Evolutionary conservation across 1,140 invertebrate genomes (phyloP).

Genomic region (Chironomus tepperi): DNA sequence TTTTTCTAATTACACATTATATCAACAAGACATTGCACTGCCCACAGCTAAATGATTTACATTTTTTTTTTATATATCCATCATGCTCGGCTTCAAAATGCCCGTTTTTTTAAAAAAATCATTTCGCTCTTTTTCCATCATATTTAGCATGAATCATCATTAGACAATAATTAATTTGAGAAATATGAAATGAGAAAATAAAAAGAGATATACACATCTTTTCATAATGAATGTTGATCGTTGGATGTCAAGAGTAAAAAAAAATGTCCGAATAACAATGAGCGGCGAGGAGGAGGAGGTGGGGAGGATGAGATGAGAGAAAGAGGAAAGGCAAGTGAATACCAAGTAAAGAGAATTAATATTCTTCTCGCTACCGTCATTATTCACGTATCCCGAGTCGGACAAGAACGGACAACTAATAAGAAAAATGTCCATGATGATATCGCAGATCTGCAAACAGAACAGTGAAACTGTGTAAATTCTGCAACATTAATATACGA

Average conservation of each 20-base stretch:
- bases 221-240: neutral
- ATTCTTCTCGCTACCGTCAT: too few relatives aligned
- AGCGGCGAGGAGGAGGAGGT: neutral
- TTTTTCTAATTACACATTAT: slow-evolving; percentile 21
- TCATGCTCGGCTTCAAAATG: slow-evolving; percentile 20
- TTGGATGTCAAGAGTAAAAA: slow-evolving; percentile 5
- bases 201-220: neutral
- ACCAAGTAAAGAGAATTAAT: too few relatives aligned
- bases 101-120: slow-evolving; percentile 3
- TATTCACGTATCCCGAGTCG: too few relatives aligned
- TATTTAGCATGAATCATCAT: slow-evolving; percentile 13
- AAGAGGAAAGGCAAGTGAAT: neutral
- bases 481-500: too few relatives aligned
- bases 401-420: too few relatives aligned
- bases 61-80: neutral
- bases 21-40: neutral
- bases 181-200: slow-evolving; percentile 1
- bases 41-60: slow-evolving; percentile 23
- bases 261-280: neutral
- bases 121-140: neutral
- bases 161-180: slow-evolving; percentile 14
- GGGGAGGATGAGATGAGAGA: neutral
- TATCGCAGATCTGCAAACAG: too few relatives aligned
- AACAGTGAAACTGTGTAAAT: too few relatives aligned
- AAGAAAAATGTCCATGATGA: too few relatives aligned